These are phyloP conservation scores for Megaceryle alcyon DNA, from an alignment of 2,797 vertebrate genomes.

Conservation along the genomic window DNA sequence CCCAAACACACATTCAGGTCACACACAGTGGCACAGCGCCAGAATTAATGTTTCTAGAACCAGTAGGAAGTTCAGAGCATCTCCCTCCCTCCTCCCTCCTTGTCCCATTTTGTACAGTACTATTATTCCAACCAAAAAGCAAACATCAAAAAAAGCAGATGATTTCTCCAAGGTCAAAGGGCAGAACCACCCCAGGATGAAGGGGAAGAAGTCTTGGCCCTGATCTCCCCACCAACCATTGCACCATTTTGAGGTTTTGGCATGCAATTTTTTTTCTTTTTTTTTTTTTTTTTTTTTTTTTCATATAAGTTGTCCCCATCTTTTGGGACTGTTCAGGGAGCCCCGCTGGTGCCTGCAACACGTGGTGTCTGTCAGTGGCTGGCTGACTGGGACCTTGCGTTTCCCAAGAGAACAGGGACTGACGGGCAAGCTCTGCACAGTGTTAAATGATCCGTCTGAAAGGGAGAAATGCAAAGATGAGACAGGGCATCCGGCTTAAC, in stretches of 20 bases:
- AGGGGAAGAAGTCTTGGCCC: background rate
- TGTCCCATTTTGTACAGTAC: background rate
- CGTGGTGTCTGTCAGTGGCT: background rate
- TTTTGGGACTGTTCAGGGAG: background rate
- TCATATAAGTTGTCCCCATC: background rate
- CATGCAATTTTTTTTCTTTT: background rate
- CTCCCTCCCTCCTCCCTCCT: background rate
- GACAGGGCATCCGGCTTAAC: background rate
- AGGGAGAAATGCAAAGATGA: background rate
- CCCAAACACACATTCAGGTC: background rate
- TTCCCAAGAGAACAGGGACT: background rate
- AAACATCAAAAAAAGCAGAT: background rate
- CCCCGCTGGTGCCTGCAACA: background rate
- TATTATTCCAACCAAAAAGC: background rate
- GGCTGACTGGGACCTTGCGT: background rate
- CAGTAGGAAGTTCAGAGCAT: background rate
- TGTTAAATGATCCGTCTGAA: background rate
- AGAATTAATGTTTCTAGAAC: background rate
- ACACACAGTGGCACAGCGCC: background rate
- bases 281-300: background rate
- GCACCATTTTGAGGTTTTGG: background rate
- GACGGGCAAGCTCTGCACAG: background rate
- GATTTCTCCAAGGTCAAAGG: background rate
- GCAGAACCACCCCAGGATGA: background rate
- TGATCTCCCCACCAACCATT: background rate